phyloP scores from a whole-genome alignment of 1,140 invertebrate species.

The Neuroterus valhalla region DNA sequence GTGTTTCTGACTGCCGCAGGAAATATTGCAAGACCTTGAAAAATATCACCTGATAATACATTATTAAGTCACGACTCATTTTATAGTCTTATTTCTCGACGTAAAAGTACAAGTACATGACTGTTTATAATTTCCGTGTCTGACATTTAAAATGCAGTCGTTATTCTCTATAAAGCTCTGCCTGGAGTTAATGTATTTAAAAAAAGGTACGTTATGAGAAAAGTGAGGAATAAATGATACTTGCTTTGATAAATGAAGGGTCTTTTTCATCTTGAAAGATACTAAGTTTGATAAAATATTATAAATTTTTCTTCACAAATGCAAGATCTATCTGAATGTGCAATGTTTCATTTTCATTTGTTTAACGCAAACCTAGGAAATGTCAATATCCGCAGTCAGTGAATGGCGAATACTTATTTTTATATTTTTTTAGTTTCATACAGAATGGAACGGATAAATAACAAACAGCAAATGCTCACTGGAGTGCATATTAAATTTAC shows the following conservation, averaged over 20 bases:
- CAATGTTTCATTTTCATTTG: too few relatives aligned
- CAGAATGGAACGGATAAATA: too few relatives aligned
- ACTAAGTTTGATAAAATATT: not conserved
- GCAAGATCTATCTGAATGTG: not conserved
- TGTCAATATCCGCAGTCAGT: too few relatives aligned
- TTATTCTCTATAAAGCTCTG: not conserved
- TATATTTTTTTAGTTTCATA: too few relatives aligned
- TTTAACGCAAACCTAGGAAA: too few relatives aligned
- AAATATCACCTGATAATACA: not conserved
- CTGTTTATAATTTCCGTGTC: not conserved
- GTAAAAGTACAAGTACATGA: not conserved
- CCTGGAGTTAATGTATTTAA: not conserved
- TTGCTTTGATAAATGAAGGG: not conserved
- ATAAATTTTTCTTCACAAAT: not conserved
- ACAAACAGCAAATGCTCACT: too few relatives aligned
- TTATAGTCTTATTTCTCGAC: not conserved
- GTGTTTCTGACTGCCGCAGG: too few relatives aligned
- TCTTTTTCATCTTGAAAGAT: not conserved
- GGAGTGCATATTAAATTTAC: too few relatives aligned
- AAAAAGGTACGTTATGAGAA: not conserved
- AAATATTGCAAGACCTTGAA: not conserved
- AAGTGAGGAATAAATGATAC: not conserved
- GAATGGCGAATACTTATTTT: too few relatives aligned
- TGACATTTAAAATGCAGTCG: constrained; percentile 3
- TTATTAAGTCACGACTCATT: not conserved